Conservation (phyloP, 92 coral and sea anemone species). For the Palythoa heliodiscus region DNA sequence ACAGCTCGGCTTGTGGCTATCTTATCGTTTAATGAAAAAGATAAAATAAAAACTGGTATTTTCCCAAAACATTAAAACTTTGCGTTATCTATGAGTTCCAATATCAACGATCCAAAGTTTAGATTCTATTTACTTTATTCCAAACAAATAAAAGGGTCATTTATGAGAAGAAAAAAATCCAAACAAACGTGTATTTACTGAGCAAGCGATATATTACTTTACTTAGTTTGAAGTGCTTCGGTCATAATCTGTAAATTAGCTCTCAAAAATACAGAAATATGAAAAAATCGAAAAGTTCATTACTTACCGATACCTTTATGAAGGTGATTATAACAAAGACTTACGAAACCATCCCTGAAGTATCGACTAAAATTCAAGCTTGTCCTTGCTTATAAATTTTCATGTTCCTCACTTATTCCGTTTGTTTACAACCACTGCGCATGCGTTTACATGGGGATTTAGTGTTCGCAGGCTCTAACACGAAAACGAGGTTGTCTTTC, state of each 20-base stretch:
- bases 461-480: slow-evolving; percentile 19
- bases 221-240: neutral
- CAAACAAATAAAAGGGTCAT: neutral
- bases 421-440: slow-evolving; percentile 41
- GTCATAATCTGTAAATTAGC: neutral
- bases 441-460: neutral
- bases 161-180: neutral
- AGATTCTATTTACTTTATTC: neutral
- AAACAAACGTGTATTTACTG: neutral
- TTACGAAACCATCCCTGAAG: neutral
- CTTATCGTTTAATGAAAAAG: neutral
- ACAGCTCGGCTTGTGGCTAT: too few relatives aligned
- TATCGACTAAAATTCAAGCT: neutral
- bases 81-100: neutral
- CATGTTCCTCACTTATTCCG: neutral
- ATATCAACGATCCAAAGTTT: neutral
- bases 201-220: neutral
- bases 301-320: neutral
- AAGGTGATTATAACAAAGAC: neutral
- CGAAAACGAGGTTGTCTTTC: slow-evolving; percentile 24
- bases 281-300: neutral
- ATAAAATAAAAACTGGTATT: neutral
- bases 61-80: neutral
- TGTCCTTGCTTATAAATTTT: neutral
- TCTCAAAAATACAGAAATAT: neutral